Evolutionary conservation across 2,113 vertebrate species (phyloP).

Genomic region (Eurypyga helias): DNA sequence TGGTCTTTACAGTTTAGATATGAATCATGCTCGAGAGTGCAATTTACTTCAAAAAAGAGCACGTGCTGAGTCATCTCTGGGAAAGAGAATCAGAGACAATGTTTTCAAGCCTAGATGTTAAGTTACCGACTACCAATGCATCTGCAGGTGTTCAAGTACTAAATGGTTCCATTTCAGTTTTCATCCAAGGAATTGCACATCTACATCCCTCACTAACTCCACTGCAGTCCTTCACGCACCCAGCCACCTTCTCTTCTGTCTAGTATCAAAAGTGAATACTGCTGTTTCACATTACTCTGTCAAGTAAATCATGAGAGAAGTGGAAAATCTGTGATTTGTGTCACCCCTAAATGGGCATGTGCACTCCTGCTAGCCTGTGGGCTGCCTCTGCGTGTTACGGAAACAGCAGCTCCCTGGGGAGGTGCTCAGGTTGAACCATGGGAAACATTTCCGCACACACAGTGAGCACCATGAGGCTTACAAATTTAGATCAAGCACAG

Average conservation of each 20-base stretch:
- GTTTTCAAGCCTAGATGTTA: not conserved
- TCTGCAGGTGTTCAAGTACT: not conserved
- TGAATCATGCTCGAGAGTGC: not conserved
- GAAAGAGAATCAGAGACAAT: not conserved
- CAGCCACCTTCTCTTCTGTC: not conserved
- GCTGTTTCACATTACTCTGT: not conserved
- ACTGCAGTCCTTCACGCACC: not conserved
- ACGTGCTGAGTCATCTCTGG: not conserved
- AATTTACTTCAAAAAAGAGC: not conserved
- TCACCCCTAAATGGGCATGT: not conserved
- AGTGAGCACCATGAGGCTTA: not conserved
- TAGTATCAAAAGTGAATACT: not conserved
- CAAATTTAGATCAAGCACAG: not conserved
- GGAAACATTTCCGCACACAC: not conserved
- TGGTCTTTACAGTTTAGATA: not conserved
- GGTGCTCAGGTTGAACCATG: not conserved
- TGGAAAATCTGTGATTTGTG: not conserved
- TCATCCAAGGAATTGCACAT: not conserved
- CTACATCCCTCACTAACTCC: not conserved
- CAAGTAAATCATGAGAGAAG: not conserved
- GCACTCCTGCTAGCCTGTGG: not conserved
- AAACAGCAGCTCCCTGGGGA: not conserved
- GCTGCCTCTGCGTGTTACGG: not conserved
- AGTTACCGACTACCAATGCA: not conserved
- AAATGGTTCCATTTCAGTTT: not conserved